Evolutionary conservation across 2,113 vertebrate species (phyloP).

Genomic region (Amblyopsis rosae): DNA sequence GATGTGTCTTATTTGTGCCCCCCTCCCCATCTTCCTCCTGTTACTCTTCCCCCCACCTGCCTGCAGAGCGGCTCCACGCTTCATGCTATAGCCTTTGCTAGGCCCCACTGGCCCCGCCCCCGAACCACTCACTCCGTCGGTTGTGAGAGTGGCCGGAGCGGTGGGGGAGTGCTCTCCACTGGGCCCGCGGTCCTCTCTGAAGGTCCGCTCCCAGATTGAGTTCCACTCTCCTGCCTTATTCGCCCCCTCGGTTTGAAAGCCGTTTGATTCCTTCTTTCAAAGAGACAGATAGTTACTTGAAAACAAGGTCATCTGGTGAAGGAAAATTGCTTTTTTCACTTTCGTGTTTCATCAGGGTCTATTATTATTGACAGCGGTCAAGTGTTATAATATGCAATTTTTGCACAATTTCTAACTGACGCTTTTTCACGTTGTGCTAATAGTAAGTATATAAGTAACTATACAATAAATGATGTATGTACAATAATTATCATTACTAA

Average conservation of each 20-base stretch:
- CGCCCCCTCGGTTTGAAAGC: constrained; percentile 34
- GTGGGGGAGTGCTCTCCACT: constrained; percentile 53
- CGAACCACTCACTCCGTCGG: constrained; percentile 54
- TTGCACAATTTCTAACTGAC: no score
- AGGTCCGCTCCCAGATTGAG: constrained; percentile 49
- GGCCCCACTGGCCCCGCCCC: constrained; percentile 57
- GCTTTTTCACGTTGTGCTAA: no score
- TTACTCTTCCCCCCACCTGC: constrained; percentile 43
- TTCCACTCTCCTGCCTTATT: constrained; percentile 31
- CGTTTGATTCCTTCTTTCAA: constrained; percentile 49
- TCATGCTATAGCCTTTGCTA: constrained; percentile 26
- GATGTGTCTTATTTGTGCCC: constrained; percentile 70
- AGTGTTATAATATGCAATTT: no score
- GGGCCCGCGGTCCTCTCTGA: constrained; percentile 57
- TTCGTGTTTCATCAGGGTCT: neutral
- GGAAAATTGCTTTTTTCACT: neutral
- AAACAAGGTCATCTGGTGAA: constrained; percentile 22
- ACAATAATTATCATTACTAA: no score
- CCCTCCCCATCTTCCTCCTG: constrained; percentile 60
- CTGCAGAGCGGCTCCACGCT: constrained; percentile 55
- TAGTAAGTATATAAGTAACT: no score
- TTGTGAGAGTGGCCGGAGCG: constrained; percentile 38
- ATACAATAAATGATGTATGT: no score
- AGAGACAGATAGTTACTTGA: constrained; percentile 24
- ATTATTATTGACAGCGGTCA: neutral